phyloP scores from a whole-genome alignment of 2,797 vertebrate species.

The Macropodus opercularis region DNA sequence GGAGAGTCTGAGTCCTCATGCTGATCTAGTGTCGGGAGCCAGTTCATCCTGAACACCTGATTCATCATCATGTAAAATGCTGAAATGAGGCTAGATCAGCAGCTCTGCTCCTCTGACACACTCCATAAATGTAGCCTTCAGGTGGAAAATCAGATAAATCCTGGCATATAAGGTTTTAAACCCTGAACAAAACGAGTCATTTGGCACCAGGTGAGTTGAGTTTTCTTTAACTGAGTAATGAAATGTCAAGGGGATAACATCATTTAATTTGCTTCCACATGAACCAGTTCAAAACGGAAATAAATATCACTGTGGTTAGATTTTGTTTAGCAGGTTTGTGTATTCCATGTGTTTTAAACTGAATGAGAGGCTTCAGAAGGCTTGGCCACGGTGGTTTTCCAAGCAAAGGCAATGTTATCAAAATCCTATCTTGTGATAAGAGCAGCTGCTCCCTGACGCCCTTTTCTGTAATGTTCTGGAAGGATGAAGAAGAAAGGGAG shows the following conservation, averaged over 20 bases:
- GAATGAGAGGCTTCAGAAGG: conserved; percentile 9
- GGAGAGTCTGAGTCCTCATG: conserved; percentile 18
- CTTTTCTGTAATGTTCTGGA: conserved; percentile 84
- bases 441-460: conserved; percentile 84
- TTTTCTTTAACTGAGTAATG: conserved; percentile 17
- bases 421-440: conserved; percentile 77
- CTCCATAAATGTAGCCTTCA: conserved; percentile 43
- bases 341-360: conserved; percentile 7
- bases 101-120: conserved; percentile 43
- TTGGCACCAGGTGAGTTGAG: background rate
- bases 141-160: conserved; percentile 50
- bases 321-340: background rate
- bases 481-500: conserved; percentile 36
- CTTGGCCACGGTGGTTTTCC: conserved; percentile 7
- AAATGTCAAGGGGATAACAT: conserved; percentile 14
- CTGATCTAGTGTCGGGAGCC: conserved; percentile 29
- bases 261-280: conserved; percentile 18
- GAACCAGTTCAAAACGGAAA: background rate
- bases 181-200: conserved; percentile 11
- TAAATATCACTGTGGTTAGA: background rate
- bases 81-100: conserved; percentile 44
- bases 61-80: conserved; percentile 49
- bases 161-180: conserved; percentile 18
- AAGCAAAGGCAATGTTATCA: conserved; percentile 70
- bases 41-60: conserved; percentile 42